These are phyloP conservation scores for Albula goreensis DNA, from an alignment of 2,113 vertebrate genomes.

Conservation along the genomic window DNA sequence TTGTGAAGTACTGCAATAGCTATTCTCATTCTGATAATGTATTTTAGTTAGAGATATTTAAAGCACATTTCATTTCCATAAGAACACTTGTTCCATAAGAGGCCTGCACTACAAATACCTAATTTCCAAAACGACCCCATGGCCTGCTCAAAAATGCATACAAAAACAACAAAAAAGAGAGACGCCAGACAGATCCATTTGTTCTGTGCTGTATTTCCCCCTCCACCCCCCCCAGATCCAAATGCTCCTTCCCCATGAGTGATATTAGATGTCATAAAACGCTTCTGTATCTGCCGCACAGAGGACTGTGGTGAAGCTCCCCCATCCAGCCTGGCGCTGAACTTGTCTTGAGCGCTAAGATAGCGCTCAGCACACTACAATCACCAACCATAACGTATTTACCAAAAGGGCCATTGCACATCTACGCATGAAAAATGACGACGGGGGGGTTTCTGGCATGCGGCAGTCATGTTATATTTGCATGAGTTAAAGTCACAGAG, in stretches of 20 bases:
- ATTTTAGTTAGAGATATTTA: too few species aligned
- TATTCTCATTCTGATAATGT: too few species aligned
- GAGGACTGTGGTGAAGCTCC: background rate
- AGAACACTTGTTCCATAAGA: too few species aligned
- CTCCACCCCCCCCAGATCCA: background rate
- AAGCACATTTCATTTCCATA: too few species aligned
- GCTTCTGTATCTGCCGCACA: background rate
- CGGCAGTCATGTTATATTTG: background rate
- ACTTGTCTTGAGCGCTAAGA: background rate
- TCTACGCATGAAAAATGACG: background rate
- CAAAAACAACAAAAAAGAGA: too few species aligned
- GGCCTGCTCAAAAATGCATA: too few species aligned
- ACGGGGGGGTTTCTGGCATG: background rate
- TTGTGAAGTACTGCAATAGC: too few species aligned
- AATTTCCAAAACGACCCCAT: too few species aligned
- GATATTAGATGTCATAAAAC: background rate
- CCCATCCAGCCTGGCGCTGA: background rate
- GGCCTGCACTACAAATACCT: too few species aligned
- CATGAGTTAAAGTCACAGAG: background rate
- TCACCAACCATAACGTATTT: too few species aligned
- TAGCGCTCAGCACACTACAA: too few species aligned
- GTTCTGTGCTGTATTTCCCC: background rate
- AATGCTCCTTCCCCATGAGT: background rate
- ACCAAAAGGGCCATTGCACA: too few species aligned
- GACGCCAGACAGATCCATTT: background rate